Percentiles rank a stretch among this genome's conserved stretches.
Evolutionary conservation across 2,888 invertebrate genomes (phyloP).

Genomic region (Thymelicus sylvestris): DNA sequence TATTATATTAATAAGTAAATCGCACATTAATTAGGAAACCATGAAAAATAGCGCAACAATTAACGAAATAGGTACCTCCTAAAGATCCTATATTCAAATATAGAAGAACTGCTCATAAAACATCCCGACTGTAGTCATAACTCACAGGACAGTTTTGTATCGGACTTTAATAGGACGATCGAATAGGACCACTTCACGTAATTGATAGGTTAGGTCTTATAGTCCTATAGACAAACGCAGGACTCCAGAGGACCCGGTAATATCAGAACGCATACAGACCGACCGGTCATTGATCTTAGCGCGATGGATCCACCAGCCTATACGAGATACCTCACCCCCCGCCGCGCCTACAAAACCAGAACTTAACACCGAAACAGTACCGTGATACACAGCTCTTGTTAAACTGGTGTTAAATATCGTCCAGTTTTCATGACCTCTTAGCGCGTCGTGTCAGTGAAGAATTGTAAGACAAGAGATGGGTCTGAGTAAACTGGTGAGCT

Average conservation of each 20-base stretch:
- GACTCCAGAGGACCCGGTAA: conserved; percentile 19
- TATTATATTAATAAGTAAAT: no score
- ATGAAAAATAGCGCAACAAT: no score
- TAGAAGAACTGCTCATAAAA: no score
- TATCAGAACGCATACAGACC: conserved; percentile 20
- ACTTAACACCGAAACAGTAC: conserved; percentile 41
- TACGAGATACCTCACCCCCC: conserved; percentile 26
- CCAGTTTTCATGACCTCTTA: conserved; percentile 12
- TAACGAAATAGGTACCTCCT: no score
- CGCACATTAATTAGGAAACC: no score
- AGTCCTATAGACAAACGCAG: neutral
- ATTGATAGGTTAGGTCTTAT: no score
- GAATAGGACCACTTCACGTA: no score
- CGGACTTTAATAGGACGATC: no score
- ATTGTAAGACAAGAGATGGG: neutral
- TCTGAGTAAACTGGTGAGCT: conserved; percentile 12
- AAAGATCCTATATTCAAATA: no score
- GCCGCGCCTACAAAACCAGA: conserved; percentile 8
- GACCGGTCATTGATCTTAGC: conserved; percentile 39
- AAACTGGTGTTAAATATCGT: conserved; percentile 7
- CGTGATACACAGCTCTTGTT: conserved; percentile 21
- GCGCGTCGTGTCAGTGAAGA: neutral
- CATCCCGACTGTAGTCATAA: no score
- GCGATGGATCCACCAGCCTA: conserved; percentile 27
- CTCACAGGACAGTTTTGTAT: no score